Evolutionary conservation across 1,140 invertebrate species (phyloP), one percentile per base, ranked within the genome.

Genomic region (Meteorus sp.): DNA sequence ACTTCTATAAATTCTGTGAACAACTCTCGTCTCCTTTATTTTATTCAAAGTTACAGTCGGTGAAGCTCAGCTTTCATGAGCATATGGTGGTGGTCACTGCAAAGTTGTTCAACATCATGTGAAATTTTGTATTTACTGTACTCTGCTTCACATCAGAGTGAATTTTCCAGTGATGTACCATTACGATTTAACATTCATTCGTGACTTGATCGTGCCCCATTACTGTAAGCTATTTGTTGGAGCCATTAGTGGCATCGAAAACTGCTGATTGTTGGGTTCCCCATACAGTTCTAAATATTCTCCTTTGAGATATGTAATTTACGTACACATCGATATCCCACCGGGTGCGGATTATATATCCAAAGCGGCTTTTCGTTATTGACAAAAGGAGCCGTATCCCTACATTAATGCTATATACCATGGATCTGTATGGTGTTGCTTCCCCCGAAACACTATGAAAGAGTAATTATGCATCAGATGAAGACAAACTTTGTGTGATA

Each of bases 171-270:
- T n/a, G 45, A 68, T 58, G 48, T 52, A 25, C 56, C 51, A 61
- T 68, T 62, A 67, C 64, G 59, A 68, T 64, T 67, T 54, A 64
- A 65, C 27, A 45, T 41, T 45, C 17, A 37, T 53, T 57, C 62
- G 41, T 60, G 54, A 60, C 44, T 47, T 33, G 45, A 65, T 61
- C 8, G 13, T 27, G 54, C 37, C 23, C 41, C 31, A 33, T 43
- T 35, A 51, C n/a, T n/a, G 45, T 63, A 53, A 37, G 15, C 29
- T 48, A 11, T 22, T 45, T 56, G 50, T 45, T 48, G n/a, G n/a
- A 57, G 25, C 47, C 54, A 50, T 50, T 39, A 63, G 51, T 54
- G 51, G 29, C 33, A 52, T 11, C 29, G 47, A 56, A 63, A 61
- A 63, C 53, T 47, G 44, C 27, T 39, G 11, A 9, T 29, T 17